A percentile compares a stretch with the other conserved stretches of the same genome.
These are phyloP conservation scores for Sitophilus oryzae DNA, from an alignment of 1,140 invertebrate species.

Conservation along the genomic window DNA sequence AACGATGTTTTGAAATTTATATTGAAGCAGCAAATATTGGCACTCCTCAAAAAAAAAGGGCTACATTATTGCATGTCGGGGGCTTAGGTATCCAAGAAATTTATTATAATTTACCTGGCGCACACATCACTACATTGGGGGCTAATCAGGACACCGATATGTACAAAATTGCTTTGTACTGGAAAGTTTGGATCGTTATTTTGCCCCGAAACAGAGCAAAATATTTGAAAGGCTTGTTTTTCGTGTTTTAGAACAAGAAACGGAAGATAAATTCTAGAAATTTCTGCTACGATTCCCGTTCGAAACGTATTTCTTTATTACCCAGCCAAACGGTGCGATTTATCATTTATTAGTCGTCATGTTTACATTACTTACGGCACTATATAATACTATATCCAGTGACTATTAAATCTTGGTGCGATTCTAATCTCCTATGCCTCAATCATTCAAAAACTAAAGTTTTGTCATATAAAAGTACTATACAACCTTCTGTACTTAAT, in stretches of 20 bases:
- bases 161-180: constrained; percentile 26
- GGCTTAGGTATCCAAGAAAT: constrained; percentile 35
- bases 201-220: constrained; percentile 32
- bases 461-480: too few species aligned
- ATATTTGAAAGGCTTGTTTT: constrained; percentile 34
- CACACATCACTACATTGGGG: constrained; percentile 9
- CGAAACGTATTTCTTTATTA: too few species aligned
- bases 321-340: too few species aligned
- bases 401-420: too few species aligned
- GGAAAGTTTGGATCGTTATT: constrained; percentile 33
- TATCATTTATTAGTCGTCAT: too few species aligned
- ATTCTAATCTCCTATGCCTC: too few species aligned
- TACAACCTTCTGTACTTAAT: too few species aligned
- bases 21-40: constrained; percentile 30
- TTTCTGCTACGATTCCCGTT: constrained; percentile 31
- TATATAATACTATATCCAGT: too few species aligned
- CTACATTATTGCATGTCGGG: constrained; percentile 31
- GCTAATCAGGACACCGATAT: constrained; percentile 16
- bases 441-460: too few species aligned
- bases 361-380: too few species aligned
- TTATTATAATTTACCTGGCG: constrained; percentile 36
- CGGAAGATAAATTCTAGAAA: constrained; percentile 29
- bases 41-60: constrained; percentile 28
- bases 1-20: constrained; percentile 33
- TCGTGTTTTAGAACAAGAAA: constrained; percentile 29